Percentiles rank a stretch among this genome's conserved stretches.
Evolutionary conservation across 2,113 vertebrate species (phyloP).

Genomic region (Alethe castanea): DNA sequence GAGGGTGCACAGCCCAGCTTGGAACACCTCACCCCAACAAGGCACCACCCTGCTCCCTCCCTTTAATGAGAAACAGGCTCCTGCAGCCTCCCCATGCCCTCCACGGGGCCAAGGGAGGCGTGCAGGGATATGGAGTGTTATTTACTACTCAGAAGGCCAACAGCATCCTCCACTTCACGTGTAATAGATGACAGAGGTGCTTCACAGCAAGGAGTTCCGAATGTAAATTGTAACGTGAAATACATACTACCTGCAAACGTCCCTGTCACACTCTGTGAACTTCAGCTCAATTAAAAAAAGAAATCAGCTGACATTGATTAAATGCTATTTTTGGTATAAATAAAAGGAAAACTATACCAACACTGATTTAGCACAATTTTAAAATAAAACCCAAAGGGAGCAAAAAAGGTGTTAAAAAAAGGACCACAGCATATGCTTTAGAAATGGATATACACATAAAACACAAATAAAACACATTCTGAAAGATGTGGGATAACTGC

Average conservation of each 20-base stretch:
- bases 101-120: background rate
- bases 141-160: background rate
- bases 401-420: background rate
- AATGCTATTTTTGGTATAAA: background rate
- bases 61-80: background rate
- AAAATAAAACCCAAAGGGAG: background rate
- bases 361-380: background rate
- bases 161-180: background rate
- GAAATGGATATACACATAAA: background rate
- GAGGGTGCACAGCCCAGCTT: background rate
- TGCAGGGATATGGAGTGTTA: background rate
- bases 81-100: background rate
- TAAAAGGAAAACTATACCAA: background rate
- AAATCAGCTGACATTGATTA: background rate
- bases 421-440: background rate
- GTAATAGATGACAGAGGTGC: background rate
- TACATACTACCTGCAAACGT: background rate
- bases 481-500: background rate
- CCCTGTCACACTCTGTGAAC: background rate
- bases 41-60: background rate
- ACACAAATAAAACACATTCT: background rate
- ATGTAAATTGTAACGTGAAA: background rate
- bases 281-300: constrained; percentile 24
- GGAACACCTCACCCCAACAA: background rate
- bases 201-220: background rate